Evolutionary conservation across 2,888 invertebrate genomes (phyloP).

Genomic region (Cerceris ruficornis): DNA sequence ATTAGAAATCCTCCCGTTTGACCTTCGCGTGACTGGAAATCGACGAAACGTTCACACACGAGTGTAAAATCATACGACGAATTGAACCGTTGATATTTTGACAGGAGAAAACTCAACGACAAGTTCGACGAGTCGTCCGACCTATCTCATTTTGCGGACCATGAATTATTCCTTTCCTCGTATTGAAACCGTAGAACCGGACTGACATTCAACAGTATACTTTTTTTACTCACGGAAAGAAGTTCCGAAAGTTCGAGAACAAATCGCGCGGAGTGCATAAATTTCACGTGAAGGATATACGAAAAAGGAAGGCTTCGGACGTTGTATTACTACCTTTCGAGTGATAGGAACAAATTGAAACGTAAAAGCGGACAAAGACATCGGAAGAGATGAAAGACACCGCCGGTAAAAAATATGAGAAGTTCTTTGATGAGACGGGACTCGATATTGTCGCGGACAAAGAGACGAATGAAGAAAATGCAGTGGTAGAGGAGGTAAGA

Average conservation of each 20-base stretch:
- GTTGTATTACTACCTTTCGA: background rate
- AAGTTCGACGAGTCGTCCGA: background rate
- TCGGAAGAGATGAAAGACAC: conserved; percentile 62
- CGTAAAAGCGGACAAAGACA: background rate
- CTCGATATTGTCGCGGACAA: conserved; percentile 52
- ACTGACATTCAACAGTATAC: conserved; percentile 33
- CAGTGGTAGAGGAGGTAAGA: conserved; percentile 51
- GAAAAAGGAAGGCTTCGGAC: background rate
- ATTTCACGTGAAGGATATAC: background rate
- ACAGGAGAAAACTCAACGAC: conserved; percentile 14
- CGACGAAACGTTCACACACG: conserved; percentile 8
- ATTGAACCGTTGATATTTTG: conserved; percentile 17
- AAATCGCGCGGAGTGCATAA: background rate
- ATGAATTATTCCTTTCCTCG: conserved; percentile 41
- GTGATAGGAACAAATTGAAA: conserved; percentile 4
- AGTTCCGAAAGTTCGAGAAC: background rate
- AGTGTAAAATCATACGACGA: conserved; percentile 1
- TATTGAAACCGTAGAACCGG: conserved; percentile 50
- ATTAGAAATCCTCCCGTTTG: conserved; percentile 20
- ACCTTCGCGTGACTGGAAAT: conserved; percentile 57
- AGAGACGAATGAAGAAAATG: conserved; percentile 48
- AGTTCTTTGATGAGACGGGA: conserved; percentile 58
- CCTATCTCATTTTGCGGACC: conserved; percentile 23
- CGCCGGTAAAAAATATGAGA: conserved; percentile 56
- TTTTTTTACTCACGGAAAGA: background rate